These are phyloP conservation scores for Coracopsis vasa DNA, from an alignment of 2,113 vertebrate genomes.

Conservation along the genomic window DNA sequence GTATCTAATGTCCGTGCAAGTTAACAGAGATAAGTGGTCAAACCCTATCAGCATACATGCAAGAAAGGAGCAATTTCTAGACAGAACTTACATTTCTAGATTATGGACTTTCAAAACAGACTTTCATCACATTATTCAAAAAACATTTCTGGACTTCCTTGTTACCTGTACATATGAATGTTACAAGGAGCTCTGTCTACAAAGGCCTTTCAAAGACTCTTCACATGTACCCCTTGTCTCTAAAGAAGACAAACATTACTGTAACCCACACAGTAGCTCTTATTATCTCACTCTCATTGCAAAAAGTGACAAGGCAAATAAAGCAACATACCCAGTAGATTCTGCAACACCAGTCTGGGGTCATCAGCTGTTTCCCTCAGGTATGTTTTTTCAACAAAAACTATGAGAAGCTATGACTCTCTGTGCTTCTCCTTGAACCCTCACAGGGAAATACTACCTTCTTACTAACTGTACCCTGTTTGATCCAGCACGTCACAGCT, in stretches of 20 bases:
- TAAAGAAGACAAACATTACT: rapidly evolving
- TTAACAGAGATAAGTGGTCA: background rate
- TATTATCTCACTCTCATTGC: background rate
- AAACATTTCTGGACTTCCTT: background rate
- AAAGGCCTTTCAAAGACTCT: background rate
- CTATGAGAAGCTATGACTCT: background rate
- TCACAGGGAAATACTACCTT: background rate
- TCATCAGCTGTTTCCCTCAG: background rate
- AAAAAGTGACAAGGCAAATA: background rate
- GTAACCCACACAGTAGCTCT: background rate
- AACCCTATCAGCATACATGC: background rate
- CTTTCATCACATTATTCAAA: background rate
- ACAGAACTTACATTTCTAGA: background rate
- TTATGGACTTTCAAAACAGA: background rate
- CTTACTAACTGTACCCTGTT: background rate
- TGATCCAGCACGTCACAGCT: background rate
- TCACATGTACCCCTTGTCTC: background rate
- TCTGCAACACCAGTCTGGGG: background rate
- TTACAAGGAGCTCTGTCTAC: background rate
- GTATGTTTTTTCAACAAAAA: background rate
- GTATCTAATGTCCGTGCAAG: background rate
- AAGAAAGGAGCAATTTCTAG: background rate
- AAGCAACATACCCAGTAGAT: background rate
- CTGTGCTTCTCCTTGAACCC: background rate
- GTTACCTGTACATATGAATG: background rate